Conservation (phyloP, 2,797 vertebrate species). For the Adrianichthys oophorus region DNA sequence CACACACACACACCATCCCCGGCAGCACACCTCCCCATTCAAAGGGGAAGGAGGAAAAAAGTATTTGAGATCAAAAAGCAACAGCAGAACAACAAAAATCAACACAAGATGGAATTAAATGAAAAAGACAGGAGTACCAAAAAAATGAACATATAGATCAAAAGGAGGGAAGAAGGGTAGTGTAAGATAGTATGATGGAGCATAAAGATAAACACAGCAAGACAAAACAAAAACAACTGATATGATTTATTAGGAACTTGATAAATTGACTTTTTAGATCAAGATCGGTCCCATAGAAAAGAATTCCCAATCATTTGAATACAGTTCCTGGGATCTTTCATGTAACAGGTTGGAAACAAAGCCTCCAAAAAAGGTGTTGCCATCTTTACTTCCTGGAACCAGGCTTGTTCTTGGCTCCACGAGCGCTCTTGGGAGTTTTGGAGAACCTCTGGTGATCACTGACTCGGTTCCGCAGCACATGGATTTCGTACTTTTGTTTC, state of each 20-base stretch:
- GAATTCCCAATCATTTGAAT: background rate
- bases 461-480: slow-evolving; percentile 79
- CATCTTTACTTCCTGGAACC: slow-evolving; percentile 75
- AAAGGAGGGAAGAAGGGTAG: no score
- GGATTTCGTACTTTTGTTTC: slow-evolving; percentile 82
- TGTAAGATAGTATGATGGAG: no score
- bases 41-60: background rate
- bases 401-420: slow-evolving; percentile 70
- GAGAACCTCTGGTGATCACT: slow-evolving; percentile 79
- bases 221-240: background rate
- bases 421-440: slow-evolving; percentile 70
- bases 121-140: no score
- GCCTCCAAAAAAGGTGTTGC: slow-evolving; percentile 25
- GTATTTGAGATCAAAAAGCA: background rate
- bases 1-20: background rate
- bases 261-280: slow-evolving; percentile 6
- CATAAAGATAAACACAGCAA: no score
- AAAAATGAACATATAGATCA: no score
- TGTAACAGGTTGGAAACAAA: slow-evolving; percentile 17
- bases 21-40: background rate
- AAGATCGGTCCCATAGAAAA: background rate
- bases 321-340: slow-evolving; percentile 19
- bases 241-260: background rate
- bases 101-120: no score
- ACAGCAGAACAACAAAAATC: background rate